phyloP scores from a whole-genome alignment of 2,888 invertebrate genomes.

The Ochropleura plecta region DNA sequence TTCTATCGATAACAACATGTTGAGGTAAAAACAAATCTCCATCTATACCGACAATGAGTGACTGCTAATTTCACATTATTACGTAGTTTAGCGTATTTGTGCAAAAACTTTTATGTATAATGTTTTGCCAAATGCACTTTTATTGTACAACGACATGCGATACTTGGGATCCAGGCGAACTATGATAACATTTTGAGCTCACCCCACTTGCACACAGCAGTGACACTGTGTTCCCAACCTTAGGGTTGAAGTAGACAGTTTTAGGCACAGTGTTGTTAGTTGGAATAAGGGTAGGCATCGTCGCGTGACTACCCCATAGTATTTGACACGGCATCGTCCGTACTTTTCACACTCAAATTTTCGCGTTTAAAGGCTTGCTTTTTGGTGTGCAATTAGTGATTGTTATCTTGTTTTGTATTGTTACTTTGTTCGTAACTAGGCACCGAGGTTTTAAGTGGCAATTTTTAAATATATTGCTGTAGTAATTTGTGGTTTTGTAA shows the following conservation, averaged over 20 bases:
- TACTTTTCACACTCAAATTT: constrained; percentile 88
- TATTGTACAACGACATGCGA: constrained; percentile 85
- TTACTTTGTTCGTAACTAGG: constrained; percentile 70
- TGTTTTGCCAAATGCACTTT: constrained; percentile 81
- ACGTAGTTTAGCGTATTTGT: constrained; percentile 64
- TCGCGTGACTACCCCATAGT: constrained; percentile 82
- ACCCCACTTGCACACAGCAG: constrained; percentile 53
- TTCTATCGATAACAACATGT: constrained; percentile 8
- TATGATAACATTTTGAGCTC: constrained; percentile 77
- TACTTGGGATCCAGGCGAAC: constrained; percentile 79
- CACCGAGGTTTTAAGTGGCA: constrained; percentile 63
- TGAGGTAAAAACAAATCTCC: constrained; percentile 9
- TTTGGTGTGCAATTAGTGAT: constrained; percentile 87
- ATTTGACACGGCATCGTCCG: constrained; percentile 84
- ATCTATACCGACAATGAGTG: constrained; percentile 41
- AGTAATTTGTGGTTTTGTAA: constrained; percentile 57
- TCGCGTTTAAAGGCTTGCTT: constrained; percentile 82
- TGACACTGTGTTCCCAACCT: constrained; percentile 44
- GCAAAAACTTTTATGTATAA: constrained; percentile 63
- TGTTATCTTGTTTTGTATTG: constrained; percentile 80
- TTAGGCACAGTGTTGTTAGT: constrained; percentile 62
- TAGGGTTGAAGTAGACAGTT: constrained; percentile 17
- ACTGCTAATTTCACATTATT: constrained; percentile 63
- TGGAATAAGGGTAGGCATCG: constrained; percentile 64
- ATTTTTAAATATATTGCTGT: constrained; percentile 66